phyloP scores from a whole-genome alignment of 2,113 vertebrate genomes.

The Chlorodrepanis virens region DNA sequence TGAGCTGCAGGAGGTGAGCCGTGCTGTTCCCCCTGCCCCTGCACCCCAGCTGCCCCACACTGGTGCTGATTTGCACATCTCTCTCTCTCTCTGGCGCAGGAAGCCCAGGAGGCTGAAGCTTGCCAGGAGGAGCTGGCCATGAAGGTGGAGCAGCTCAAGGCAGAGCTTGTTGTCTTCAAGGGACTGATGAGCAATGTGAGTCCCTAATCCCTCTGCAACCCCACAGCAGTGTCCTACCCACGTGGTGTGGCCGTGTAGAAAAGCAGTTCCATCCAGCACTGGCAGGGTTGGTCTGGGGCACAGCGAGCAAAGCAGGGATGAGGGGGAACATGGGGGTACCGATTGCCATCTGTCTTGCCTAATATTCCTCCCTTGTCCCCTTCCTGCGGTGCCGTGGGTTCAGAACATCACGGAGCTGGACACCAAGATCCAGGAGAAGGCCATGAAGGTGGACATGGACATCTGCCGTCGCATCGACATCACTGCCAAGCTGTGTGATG shows the following conservation, averaged over 20 bases:
- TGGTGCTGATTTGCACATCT: background rate
- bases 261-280: background rate
- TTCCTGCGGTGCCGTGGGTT: background rate
- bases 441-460: conserved; percentile 99
- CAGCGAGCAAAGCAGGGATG: background rate
- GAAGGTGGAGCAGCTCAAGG: conserved; percentile 93
- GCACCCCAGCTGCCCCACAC: fast-evolving
- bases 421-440: conserved; percentile 98
- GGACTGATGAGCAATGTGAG: conserved; percentile 98
- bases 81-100: conserved; percentile 63
- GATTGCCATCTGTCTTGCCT: background rate
- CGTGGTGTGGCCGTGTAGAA: background rate
- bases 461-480: conserved; percentile 97
- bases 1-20: conserved; percentile 90
- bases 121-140: conserved; percentile 93
- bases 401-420: conserved; percentile 94
- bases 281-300: background rate
- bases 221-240: background rate
- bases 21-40: background rate
- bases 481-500: conserved; percentile 93
- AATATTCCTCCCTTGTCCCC: background rate
- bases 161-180: conserved; percentile 95
- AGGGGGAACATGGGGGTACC: fast-evolving
- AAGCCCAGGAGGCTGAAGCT: conserved; percentile 92
- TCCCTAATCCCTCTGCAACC: background rate